phyloP scores from a whole-genome alignment of 2,888 invertebrate genomes.

The Dorcus parallelipipedus region DNA sequence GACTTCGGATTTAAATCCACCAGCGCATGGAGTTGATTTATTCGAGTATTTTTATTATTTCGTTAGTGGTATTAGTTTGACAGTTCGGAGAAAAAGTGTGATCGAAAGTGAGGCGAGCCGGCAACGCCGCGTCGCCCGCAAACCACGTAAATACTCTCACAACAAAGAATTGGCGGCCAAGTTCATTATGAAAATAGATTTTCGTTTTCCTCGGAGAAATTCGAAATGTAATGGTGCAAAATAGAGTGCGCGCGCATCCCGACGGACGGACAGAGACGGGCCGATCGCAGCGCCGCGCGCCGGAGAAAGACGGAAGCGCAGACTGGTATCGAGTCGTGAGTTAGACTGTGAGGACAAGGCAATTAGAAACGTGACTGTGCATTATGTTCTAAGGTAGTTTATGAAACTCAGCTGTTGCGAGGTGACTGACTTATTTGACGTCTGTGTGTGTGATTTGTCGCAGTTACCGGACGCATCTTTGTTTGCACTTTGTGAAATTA shows the following conservation, averaged over 20 bases:
- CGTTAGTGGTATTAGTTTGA: too few relatives aligned
- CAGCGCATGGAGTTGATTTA: too few relatives aligned
- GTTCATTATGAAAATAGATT: conserved; percentile 34
- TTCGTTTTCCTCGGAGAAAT: conserved; percentile 24
- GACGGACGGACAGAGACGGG: conserved; percentile 14
- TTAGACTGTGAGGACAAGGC: conserved; percentile 35
- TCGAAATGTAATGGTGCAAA: conserved; percentile 21
- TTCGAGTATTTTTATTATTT: too few relatives aligned
- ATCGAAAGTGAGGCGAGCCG: too few relatives aligned
- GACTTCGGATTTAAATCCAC: too few relatives aligned
- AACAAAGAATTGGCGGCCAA: conserved; percentile 34
- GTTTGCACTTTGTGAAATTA: conserved; percentile 3
- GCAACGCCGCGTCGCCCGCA: too few relatives aligned
- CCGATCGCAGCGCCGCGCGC: conserved; percentile 2
- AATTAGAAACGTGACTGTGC: conserved; percentile 18
- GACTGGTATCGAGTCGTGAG: conserved; percentile 8
- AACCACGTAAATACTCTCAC: neutral
- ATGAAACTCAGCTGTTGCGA: conserved; percentile 43
- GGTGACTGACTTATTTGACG: conserved; percentile 47
- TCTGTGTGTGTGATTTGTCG: conserved; percentile 21
- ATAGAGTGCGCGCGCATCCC: conserved; percentile 25
- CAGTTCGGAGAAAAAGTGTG: too few relatives aligned
- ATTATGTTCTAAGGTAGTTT: conserved; percentile 38
- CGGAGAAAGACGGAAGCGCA: conserved; percentile 5
- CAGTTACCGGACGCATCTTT: too few relatives aligned